Base-by-base conservation (phyloP, 2,888 invertebrate genomes). In the Trisateles emortualis region DNA sequence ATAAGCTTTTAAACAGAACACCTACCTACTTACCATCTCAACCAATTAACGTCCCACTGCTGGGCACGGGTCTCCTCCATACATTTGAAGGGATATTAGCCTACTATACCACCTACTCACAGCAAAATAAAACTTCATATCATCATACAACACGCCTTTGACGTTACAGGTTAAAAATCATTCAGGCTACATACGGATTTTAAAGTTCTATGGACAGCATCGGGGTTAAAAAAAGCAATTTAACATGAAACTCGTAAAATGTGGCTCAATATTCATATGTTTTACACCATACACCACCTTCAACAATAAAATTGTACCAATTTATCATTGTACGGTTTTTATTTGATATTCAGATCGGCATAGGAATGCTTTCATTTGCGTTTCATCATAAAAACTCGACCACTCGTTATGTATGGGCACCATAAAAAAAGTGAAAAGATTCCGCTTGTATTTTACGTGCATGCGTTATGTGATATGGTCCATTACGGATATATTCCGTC, bases 341-440 rank as follows among this genome's bases (percentile, higher is more conserved):
- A 10, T 57, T 66, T 52, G 41, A 50, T 39, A 41, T 16, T n/a
- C 11, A 26, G 32, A 41, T 61, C 47, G 51, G 33, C 35, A 43
- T 51, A 36, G 22, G 43, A 64, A 59, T 51, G 50, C 13, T 35
- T 8, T 11, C 44, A 64, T 57, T 57, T 52, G 26, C 53, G 11
- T 39, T 36, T 24, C 29, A 13, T 36, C 45, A 52, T 66, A 61
- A 44, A 39, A 16, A n/a, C 46, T 35, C 16, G 35, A 24, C 33
- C 22, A 16, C 22, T 33, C 38, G 30, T 48, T 14, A 50, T 45
- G 50, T 45, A 41, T 43, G 54, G 41, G 47, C 44, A 32, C 33
- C 35, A 60, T 67, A 62, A 67, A 66, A n/a, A 56, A 47, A 35
- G 22, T 51, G 45, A 53, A 67, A 58, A 58, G 58, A 49, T 57